Percentiles rank a stretch among this genome's conserved stretches.
Evolutionary conservation across 1,140 invertebrate genomes (phyloP).

Genomic region (Saccostrea glomerata): DNA sequence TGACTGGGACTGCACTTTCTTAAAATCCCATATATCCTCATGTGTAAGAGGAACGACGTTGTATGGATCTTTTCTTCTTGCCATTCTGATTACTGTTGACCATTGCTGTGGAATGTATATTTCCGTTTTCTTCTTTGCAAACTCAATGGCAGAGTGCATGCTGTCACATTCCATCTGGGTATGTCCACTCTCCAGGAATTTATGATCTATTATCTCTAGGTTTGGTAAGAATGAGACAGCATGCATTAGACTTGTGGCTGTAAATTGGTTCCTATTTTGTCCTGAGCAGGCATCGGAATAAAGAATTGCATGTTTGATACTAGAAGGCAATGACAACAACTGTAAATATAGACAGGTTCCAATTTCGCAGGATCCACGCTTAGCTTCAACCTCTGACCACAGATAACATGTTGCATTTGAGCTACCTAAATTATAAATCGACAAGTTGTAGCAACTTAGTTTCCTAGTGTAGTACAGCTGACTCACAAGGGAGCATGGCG

Average conservation of each 20-base stretch:
- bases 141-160: too few species aligned
- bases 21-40: too few species aligned
- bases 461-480: conserved; percentile 46
- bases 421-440: conserved; percentile 33
- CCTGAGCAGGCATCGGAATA: conserved; percentile 39
- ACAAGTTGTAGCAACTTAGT: conserved; percentile 48
- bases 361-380: conserved; percentile 42
- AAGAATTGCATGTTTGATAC: not conserved
- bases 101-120: too few species aligned
- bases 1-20: too few species aligned
- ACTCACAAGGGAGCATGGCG: conserved; percentile 33
- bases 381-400: conserved; percentile 40
- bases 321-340: conserved; percentile 25
- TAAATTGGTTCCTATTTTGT: conserved; percentile 2
- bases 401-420: conserved; percentile 36
- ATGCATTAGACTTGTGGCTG: conserved; percentile 20
- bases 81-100: too few species aligned
- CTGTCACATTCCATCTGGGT: too few species aligned
- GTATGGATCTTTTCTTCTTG: too few species aligned
- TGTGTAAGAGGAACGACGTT: too few species aligned
- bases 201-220: not conserved
- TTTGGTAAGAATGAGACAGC: not conserved
- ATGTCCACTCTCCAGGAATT: too few species aligned
- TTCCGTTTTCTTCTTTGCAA: too few species aligned
- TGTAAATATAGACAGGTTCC: conserved; percentile 45